A percentile compares a stretch with the other conserved stretches of the same genome.
phyloP scores from a whole-genome alignment of 2,113 vertebrate genomes.

The Python bivittatus region DNA sequence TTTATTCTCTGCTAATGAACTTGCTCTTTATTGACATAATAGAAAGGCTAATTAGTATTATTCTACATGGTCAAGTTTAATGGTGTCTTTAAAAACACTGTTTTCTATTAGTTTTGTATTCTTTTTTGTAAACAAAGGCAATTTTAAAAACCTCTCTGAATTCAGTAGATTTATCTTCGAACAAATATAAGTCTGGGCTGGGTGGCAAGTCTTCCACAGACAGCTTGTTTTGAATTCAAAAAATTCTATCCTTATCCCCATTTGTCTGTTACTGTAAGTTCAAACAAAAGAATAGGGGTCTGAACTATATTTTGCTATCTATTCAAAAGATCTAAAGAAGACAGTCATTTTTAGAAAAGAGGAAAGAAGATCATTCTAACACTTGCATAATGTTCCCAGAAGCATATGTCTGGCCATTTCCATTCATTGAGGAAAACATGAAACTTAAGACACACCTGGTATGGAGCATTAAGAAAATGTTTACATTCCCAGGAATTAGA shows the following conservation, averaged over 20 bases:
- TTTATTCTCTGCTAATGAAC: neutral
- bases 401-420: neutral
- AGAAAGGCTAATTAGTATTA: neutral
- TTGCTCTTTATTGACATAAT: neutral
- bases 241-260: neutral
- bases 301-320: neutral
- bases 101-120: neutral
- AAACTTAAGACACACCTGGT: neutral
- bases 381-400: neutral
- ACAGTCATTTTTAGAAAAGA: neutral
- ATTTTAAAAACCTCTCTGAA: neutral
- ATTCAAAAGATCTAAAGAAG: neutral
- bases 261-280: neutral
- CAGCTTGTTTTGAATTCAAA: neutral
- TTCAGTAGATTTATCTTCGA: neutral
- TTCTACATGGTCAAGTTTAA: neutral
- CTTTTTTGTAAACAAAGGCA: neutral
- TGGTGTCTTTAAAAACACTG: neutral
- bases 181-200: neutral
- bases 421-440: neutral
- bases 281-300: neutral
- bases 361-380: neutral
- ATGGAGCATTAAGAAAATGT: neutral
- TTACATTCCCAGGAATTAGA: neutral
- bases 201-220: neutral